Conservation (phyloP, 2,797 vertebrate genomes). For the Myotis daubentonii region DNA sequence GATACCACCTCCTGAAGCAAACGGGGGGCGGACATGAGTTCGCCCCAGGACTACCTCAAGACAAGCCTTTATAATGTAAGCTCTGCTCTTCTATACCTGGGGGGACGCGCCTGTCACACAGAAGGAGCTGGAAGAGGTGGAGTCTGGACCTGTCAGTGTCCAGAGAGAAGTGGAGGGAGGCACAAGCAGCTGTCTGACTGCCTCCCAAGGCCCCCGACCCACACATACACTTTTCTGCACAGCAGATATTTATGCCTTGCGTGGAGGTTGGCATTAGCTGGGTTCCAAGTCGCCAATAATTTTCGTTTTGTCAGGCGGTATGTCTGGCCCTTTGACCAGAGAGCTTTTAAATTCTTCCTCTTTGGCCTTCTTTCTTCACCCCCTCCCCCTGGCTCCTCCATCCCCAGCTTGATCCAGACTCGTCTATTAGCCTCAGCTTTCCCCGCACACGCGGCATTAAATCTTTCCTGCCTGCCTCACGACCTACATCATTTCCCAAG, state of each 20-base stretch:
- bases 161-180: background rate
- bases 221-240: background rate
- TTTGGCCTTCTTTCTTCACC: background rate
- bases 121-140: background rate
- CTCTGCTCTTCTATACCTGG: background rate
- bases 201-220: background rate
- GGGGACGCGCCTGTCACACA: background rate
- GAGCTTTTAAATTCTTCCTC: constrained; percentile 69
- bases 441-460: constrained; percentile 49
- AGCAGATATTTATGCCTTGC: constrained; percentile 47
- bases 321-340: constrained; percentile 70
- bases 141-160: background rate
- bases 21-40: background rate
- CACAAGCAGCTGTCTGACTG: background rate
- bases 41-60: background rate
- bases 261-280: constrained; percentile 33
- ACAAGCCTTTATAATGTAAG: background rate
- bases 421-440: constrained; percentile 49
- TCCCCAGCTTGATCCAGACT: constrained; percentile 50
- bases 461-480: constrained; percentile 66
- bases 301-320: constrained; percentile 19
- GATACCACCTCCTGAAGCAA: background rate
- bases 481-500: constrained; percentile 69
- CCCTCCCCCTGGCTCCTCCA: background rate
- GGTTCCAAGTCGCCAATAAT: constrained; percentile 61